A percentile compares a stretch with the other conserved stretches of the same genome.
Conservation (phyloP, 2,888 invertebrate genomes). For the Athripsodes cinereus region DNA sequence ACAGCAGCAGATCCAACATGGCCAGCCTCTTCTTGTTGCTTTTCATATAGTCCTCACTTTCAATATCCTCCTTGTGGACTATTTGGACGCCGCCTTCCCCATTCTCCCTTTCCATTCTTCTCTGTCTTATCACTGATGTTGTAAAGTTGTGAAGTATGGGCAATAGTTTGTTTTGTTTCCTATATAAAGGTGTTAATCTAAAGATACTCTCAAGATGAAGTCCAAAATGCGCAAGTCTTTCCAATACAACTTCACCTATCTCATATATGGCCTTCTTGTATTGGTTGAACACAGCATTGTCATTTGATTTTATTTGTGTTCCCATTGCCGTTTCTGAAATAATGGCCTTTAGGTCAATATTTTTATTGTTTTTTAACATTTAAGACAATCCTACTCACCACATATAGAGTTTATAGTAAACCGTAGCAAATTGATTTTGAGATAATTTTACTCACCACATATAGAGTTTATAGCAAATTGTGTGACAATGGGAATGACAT, state of each 20-base stretch:
- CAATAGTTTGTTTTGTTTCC: constrained; percentile 39
- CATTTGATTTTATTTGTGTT: background rate
- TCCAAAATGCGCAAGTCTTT: constrained; percentile 50
- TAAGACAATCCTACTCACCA: constrained; percentile 34
- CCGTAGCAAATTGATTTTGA: constrained; percentile 26
- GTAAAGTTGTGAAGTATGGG: constrained; percentile 15
- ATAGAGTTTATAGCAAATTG: constrained; percentile 49
- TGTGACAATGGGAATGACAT: constrained; percentile 45
- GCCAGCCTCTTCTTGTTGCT: constrained; percentile 47
- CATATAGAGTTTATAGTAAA: constrained; percentile 51
- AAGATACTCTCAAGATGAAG: constrained; percentile 50
- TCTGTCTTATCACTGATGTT: constrained; percentile 11
- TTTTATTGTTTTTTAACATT: no score
- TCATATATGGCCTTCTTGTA: background rate
- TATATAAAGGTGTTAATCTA: constrained; percentile 43
- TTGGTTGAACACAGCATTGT: background rate
- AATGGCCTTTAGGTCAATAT: background rate
- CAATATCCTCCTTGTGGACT: background rate
- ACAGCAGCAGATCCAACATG: constrained; percentile 58
- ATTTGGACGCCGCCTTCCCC: background rate
- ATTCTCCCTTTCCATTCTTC: constrained; percentile 5
- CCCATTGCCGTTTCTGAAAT: constrained; percentile 8
- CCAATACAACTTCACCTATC: constrained; percentile 30
- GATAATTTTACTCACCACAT: constrained; percentile 38
- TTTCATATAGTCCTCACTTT: constrained; percentile 3